These are phyloP conservation scores for Anneissia japonica DNA, from an alignment of 35 echinoderm and acorn worm species.

Conservation along the genomic window DNA sequence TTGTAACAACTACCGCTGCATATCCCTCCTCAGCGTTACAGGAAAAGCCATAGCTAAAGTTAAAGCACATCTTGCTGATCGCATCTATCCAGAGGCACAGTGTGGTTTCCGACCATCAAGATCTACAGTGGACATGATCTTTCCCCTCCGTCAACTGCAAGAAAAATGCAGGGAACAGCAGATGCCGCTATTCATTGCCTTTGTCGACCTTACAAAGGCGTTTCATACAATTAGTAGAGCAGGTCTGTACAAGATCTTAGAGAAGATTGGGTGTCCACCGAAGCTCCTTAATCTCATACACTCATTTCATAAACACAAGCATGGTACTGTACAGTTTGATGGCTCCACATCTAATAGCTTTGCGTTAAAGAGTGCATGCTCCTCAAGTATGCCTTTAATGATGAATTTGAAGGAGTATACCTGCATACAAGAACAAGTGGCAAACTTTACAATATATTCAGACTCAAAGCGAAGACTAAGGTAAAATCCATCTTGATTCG, in stretches of 20 bases:
- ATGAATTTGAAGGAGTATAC: no score
- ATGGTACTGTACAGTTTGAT: no score
- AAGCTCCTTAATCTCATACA: not conserved
- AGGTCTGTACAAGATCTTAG: slow-evolving; percentile 32
- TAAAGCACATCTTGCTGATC: not conserved
- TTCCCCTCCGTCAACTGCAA: slow-evolving; percentile 26
- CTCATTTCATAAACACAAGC: no score
- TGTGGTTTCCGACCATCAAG: slow-evolving; percentile 1
- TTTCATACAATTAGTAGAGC: slow-evolving; percentile 45
- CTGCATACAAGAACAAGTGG: no score
- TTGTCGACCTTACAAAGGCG: slow-evolving; percentile 50
- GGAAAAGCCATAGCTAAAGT: slow-evolving; percentile 1
- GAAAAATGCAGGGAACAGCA: slow-evolving; percentile 40
- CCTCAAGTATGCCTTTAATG: no score
- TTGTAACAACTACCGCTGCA: slow-evolving; percentile 24
- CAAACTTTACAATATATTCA: no score
- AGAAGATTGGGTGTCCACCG: slow-evolving; percentile 31
- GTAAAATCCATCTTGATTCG: no score
- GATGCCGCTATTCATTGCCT: slow-evolving; percentile 6
- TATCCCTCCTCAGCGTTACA: not conserved
- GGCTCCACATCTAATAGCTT: no score
- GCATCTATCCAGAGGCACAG: not conserved
- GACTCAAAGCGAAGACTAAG: no score
- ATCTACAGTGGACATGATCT: slow-evolving; percentile 12
- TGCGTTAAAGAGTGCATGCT: no score